Conservation (phyloP, 2,113 vertebrate genomes). For the Origma solitaria region DNA sequence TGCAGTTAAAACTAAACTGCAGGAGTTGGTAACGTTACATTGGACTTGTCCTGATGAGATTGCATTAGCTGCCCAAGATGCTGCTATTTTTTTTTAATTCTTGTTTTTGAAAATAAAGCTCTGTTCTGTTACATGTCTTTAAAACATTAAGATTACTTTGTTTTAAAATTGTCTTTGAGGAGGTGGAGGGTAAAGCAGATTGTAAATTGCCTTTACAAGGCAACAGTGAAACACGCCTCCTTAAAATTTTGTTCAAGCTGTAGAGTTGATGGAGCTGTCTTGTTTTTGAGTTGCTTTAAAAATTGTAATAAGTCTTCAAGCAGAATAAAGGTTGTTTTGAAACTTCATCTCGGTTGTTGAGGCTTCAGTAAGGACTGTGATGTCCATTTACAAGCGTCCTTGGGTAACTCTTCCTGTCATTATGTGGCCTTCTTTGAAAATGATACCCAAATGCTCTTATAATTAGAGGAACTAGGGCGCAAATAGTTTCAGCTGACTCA, state of each 20-base stretch:
- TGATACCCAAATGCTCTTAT: neutral
- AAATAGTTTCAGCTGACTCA: neutral
- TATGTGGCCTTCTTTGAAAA: neutral
- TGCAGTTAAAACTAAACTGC: slow-evolving; percentile 10
- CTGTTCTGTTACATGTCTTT: slow-evolving; percentile 78
- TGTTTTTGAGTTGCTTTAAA: slow-evolving; percentile 80
- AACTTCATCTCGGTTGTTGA: slow-evolving; percentile 47
- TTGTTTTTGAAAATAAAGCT: slow-evolving; percentile 70
- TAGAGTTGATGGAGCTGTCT: slow-evolving; percentile 76
- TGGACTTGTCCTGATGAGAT: slow-evolving; percentile 74
- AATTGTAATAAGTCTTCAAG: slow-evolving; percentile 82
- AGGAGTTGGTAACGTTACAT: slow-evolving; percentile 30
- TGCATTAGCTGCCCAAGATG: slow-evolving; percentile 80
- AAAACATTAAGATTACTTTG: slow-evolving; percentile 75
- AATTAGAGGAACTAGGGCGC: neutral
- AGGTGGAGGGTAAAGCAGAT: slow-evolving; percentile 66
- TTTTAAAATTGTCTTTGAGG: slow-evolving; percentile 71
- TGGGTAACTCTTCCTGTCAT: neutral
- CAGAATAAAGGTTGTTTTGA: slow-evolving; percentile 84
- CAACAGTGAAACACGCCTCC: slow-evolving; percentile 70
- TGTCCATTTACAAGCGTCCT: neutral
- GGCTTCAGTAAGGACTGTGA: neutral
- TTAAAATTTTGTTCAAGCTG: slow-evolving; percentile 76
- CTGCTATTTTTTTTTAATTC: slow-evolving; percentile 75
- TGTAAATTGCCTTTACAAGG: slow-evolving; percentile 79